Conservation (phyloP, 2,888 invertebrate genomes). For the Helicoverpa assulta region DNA sequence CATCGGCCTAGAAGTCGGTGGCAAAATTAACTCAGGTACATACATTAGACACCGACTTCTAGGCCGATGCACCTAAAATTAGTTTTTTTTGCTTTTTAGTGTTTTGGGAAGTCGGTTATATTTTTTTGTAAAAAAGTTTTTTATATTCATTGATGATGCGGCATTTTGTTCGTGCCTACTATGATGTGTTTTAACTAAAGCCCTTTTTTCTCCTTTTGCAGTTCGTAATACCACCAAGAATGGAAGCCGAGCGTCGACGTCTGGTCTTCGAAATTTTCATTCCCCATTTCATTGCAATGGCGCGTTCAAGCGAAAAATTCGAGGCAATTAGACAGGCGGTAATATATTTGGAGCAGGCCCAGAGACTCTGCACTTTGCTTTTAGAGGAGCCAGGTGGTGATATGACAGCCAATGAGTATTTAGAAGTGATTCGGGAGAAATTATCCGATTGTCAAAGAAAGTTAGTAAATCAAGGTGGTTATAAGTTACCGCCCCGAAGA, state of each 20-base stretch:
- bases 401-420: constrained; percentile 88
- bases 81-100: too few species aligned
- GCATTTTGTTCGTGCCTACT: too few species aligned
- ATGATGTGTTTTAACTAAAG: neutral
- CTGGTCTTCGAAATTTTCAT: constrained; percentile 93
- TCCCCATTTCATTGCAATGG: constrained; percentile 93
- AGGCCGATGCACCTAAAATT: too few species aligned
- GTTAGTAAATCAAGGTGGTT: constrained; percentile 81
- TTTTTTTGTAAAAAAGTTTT: too few species aligned
- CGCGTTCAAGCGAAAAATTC: constrained; percentile 91
- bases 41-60: too few species aligned
- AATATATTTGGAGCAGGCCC: constrained; percentile 93
- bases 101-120: too few species aligned
- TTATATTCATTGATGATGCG: too few species aligned
- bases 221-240: constrained; percentile 81
- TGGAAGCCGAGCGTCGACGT: constrained; percentile 91
- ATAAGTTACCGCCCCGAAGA: constrained; percentile 80
- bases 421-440: constrained; percentile 88
- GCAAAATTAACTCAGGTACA: too few species aligned
- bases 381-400: constrained; percentile 90
- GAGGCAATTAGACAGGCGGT: constrained; percentile 91
- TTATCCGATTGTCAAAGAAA: constrained; percentile 86
- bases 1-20: too few species aligned
- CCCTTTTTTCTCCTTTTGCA: constrained; percentile 66
- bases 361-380: constrained; percentile 91